Base-by-base conservation (phyloP, 2,888 invertebrate species). In the Antitype chi region DNA sequence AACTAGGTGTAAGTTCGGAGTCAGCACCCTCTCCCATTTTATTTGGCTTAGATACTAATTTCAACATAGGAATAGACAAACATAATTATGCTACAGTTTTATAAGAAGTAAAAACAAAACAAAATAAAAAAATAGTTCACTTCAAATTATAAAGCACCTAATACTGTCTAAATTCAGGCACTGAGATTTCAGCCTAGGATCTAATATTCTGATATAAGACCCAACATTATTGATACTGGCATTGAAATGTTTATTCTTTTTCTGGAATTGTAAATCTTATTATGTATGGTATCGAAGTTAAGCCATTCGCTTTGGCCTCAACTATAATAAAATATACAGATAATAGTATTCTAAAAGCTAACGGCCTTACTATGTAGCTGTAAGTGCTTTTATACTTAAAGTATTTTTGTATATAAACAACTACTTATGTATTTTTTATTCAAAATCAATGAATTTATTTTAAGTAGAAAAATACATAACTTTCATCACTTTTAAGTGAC, bases 301-400 rank as follows among this genome's bases (percentile, higher is more conserved):
- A 55, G 17, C 11, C 43, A 47, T 13, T 47, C 43, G 43, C 43
- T 47, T 47, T 47, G 43, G 43, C 43, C 43, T 47, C 43, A 47
- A 38, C 38, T 38, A 38, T 38, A 38, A 5, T 5, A 38, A 38
- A 38, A 38, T 38, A 38, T 38, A 38, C 3, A 38, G 38, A 47
- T 47, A 47, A 47, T 11, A 47, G 55, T 77, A 82, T 69, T 70
- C 73, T 74, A 77, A 82, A 64, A 72, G 64, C 68, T 82, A 62
- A 59, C 72, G 83, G 86, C 86, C 86, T 86, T 85, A 83, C 76
- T 70, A 62, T 57, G 49, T 79, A 86, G 52, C 52, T 67, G 85
- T 83, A 85, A 83, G 73, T 17, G 73, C 83, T 67, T 83, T 71
- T 53, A 68, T 74, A 85, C 59, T 64, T 64, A 59, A 70, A 67